These are phyloP conservation scores for Cromileptes altivelis DNA, from an alignment of 2,113 vertebrate genomes.

Conservation along the genomic window DNA sequence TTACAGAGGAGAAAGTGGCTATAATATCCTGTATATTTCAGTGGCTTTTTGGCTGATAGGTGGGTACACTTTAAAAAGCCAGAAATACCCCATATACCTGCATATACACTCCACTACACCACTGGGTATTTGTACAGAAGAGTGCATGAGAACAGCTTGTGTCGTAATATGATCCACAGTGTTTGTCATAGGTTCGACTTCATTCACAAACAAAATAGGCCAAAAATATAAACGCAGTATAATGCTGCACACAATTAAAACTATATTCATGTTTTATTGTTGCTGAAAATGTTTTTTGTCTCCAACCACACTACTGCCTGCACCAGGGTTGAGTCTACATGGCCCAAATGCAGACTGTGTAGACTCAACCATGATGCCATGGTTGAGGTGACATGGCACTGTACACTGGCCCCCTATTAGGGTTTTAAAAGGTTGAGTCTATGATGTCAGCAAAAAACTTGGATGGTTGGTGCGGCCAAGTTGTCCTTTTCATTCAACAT, in stretches of 20 bases:
- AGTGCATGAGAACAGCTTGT: too few relatives aligned
- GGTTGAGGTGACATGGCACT: slow-evolving; percentile 1
- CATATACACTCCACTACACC: too few relatives aligned
- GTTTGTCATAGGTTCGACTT: neutral
- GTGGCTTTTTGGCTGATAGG: too few relatives aligned
- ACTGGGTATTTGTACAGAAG: too few relatives aligned
- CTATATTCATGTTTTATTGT: neutral
- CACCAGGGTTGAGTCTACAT: neutral
- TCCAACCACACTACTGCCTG: neutral
- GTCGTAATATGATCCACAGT: too few relatives aligned
- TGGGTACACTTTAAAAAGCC: too few relatives aligned
- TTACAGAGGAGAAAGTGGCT: too few relatives aligned
- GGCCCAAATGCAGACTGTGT: neutral
- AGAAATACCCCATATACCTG: too few relatives aligned
- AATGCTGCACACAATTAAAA: neutral
- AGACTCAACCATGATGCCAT: slow-evolving; percentile 4
- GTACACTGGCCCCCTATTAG: neutral
- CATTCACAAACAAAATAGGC: slow-evolving; percentile 3
- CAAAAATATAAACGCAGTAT: neutral
- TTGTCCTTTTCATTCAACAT: neutral
- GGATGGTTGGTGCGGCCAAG: neutral
- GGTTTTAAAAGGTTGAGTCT: neutral
- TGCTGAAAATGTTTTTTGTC: neutral
- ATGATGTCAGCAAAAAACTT: neutral
- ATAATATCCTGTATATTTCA: too few relatives aligned